Evolutionary conservation across 2,888 invertebrate species (phyloP), one percentile per base, ranked within the genome.

Genomic region (Eristalis arbustorum): DNA sequence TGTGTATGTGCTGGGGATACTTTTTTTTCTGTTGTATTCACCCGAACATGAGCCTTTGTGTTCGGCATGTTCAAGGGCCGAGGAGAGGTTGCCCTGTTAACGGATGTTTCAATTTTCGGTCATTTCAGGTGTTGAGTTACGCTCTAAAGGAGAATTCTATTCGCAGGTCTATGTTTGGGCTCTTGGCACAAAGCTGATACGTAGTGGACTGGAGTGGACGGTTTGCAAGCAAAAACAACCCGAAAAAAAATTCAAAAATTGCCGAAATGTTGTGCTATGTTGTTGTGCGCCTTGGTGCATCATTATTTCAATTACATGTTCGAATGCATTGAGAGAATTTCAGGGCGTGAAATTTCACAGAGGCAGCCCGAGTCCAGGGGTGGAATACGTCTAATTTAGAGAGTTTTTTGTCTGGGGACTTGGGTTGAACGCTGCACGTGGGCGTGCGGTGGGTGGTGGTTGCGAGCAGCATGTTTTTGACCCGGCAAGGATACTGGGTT

Each of bases 291-390:
- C 78, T 78, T 78, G 82, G 78, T 82, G 87, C 74, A 78, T 83
- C 82, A 87, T 87, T 87, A 82, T 83, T 87, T 75, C 82, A 87
- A 87, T 87, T 83, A 87, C 87, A 79, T 72, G 87, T 83, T 83
- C 61, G 63, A 56, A 67, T 79, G 66, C 56, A 75, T 31, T 75
- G 82, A 42, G 59, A 37, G 67, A 85, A 73, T 75, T 82, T 77
- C n/a, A 31, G 76, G 64, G 77, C 76, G 68, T 62, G 18, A 22
- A 71, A 11, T 68, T 73, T 68, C 62, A 62, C 56, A 72, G 59
- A 34, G 34, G 49, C 8, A 18, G 18, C 18, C 18, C 5, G 49
- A 6, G 49, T 49, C 8, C 18, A 18, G 1, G 49, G 49, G n/a
- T 18, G 18, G 78, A 25, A 59, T 59, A 59, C 31, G 14, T 72